Base-by-base conservation (phyloP, 1,140 invertebrate genomes). In the Drosophila pruinosa region DNA sequence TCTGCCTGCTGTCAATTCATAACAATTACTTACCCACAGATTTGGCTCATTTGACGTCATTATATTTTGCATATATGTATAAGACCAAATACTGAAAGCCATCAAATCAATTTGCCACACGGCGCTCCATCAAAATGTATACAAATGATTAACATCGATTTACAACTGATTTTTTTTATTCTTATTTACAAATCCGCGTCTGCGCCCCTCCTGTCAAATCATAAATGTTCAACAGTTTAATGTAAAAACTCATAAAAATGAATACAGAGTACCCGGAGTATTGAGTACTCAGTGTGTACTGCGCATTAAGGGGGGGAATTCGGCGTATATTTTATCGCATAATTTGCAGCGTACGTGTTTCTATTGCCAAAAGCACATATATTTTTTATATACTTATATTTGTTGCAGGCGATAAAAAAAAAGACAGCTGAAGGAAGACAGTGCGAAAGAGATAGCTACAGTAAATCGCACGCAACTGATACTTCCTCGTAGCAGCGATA, bases 11-110 rank as follows among this genome's bases (percentile, higher is more conserved):
- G 22, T 54, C 31, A 41, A 38, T 36, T 24, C 59, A 47, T 53
- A 72, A 53, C 63, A 68, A 59, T 72, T 53, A 50, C 10, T 12
- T 7, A 17, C 8, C 15, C 19, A 63, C 47, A 52, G 53, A 75
- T 71, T 41, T 74, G 57, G 38, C 64, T 73, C 36, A 77, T 80
- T 86, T 85, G 69, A 86, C 81, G 77, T 85, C 81, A 81, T 81
- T 81, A 69, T 85, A 68, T 85, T 77, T 61, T 67, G 79, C 78
- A 83, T 82, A 80, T 71, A 75, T 62, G 39, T 41, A 48, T 26
- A 50, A 24, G 38, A 36, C 59, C 43, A 80, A 80, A 86, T 80
- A 86, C 56, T 65, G 47, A 73, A 64, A 54, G 54, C 64, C 70
- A 67, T 67, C 57, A 76, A 76, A 61, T 75, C 73, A 75, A 75